phyloP scores from a whole-genome alignment of 2,797 vertebrate genomes.

The Lateolabrax maculatus region DNA sequence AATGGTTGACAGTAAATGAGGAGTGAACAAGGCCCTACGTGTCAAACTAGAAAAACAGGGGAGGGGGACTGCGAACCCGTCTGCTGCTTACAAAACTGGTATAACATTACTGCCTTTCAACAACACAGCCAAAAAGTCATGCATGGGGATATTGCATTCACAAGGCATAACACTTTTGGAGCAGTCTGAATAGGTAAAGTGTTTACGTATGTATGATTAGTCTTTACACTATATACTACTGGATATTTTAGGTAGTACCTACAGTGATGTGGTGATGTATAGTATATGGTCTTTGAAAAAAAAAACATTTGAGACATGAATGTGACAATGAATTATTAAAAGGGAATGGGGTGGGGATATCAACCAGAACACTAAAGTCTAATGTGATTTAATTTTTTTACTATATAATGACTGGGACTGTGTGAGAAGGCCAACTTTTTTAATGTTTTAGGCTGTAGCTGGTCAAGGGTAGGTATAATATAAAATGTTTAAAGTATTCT shows the following conservation, averaged over 20 bases:
- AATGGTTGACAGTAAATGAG: constrained; percentile 3
- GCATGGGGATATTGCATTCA: background rate
- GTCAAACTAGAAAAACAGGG: background rate
- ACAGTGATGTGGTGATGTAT: background rate
- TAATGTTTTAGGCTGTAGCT: background rate
- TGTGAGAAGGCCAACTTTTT: background rate
- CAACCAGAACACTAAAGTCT: background rate
- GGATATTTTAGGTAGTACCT: background rate
- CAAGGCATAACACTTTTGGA: background rate
- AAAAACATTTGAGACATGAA: no score
- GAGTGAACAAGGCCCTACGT: background rate
- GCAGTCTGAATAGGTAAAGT: background rate
- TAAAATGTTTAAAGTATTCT: background rate
- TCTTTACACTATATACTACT: background rate
- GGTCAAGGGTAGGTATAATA: background rate
- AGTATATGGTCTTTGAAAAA: background rate
- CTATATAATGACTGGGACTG: background rate
- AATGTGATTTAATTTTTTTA: background rate
- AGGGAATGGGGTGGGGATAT: no score
- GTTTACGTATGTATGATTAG: background rate
- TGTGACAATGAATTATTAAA: no score
- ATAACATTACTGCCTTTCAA: background rate
- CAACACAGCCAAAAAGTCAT: background rate
- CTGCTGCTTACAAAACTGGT: background rate
- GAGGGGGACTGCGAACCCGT: background rate